Conservation (phyloP, 1,140 invertebrate species). For the Chlorops oryzae region DNA sequence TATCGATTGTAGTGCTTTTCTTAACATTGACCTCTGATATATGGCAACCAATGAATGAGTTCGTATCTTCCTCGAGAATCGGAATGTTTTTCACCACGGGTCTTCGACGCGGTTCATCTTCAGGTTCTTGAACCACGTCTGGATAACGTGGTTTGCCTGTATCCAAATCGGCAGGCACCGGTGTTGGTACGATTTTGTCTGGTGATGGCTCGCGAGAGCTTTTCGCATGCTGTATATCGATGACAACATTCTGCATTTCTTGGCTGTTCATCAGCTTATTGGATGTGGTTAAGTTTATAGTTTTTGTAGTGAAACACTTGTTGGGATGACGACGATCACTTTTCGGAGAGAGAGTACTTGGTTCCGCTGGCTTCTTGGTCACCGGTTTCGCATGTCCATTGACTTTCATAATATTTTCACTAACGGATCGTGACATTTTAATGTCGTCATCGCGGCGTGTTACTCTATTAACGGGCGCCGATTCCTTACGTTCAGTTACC, state of each 20-base stretch:
- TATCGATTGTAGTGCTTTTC: constrained; percentile 5
- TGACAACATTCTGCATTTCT: constrained; percentile 52
- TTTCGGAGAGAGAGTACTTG: constrained; percentile 12
- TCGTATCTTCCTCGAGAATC: constrained; percentile 43
- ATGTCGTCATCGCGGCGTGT: constrained; percentile 48
- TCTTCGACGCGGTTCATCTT: constrained; percentile 53
- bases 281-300: constrained; percentile 42
- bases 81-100: constrained; percentile 46
- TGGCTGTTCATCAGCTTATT: constrained; percentile 39
- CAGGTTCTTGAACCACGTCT: constrained; percentile 64
- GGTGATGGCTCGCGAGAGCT: constrained; percentile 66
- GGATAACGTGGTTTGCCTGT: constrained; percentile 60
- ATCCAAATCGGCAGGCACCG: constrained; percentile 54
- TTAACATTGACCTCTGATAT: constrained; percentile 38
- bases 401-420: constrained; percentile 52
- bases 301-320: constrained; percentile 45
- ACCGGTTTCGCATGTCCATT: constrained; percentile 36
- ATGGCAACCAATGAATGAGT: constrained; percentile 39
- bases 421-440: constrained; percentile 53
- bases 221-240: constrained; percentile 62
- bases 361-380: constrained; percentile 32
- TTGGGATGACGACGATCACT: constrained; percentile 28
- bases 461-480: constrained; percentile 36
- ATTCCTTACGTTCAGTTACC: constrained; percentile 41
- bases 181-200: constrained; percentile 59